Evolutionary conservation across 2,888 invertebrate species (phyloP), one percentile per base, ranked within the genome.

Genomic region (Tenthredo notha): DNA sequence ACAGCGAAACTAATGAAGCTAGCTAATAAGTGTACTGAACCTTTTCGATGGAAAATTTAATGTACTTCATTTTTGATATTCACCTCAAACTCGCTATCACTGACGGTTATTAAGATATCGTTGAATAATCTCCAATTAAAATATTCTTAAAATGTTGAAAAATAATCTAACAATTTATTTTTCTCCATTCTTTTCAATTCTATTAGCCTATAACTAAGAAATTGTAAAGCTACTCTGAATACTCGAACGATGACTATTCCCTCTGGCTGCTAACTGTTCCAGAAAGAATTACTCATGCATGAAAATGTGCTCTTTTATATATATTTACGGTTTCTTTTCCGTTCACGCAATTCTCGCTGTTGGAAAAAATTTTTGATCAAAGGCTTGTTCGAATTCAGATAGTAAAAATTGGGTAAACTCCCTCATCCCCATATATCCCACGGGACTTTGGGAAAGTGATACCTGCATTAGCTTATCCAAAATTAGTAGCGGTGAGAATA

Each of bases 401-500:
- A 25, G 61, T 25, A 12, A 61, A 61, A 61, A 61, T 10, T 61
- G 61, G 25, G 25, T 18, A 61, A 61, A 61, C 61, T n/a, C n/a
- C 12, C 12, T 61, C 21, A 4, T 10, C 10, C 3, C 25, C 4
- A 61, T 61, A 61, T 61, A 25, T 67, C 29, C 29, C 33, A 6
- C 43, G 40, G 43, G 43, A 74, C 25, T 74, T 74, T n/a, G 9
- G n/a, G n/a, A 29, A 43, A 43, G n/a, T 25, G n/a, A 43, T 29
- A 74, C 43, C n/a, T 43, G 40, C n/a, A 43, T 9, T 50, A n/a
- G 77, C 25, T 21, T 61, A 67, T 67, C 67, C 9, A 61, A 80
- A 80, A 61, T 80, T 37, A 65, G 61, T 37, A 80, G 25, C 25
- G 43, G 43, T 77, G n/a, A 67, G 61, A 74, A 58, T 75, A 75